These are phyloP conservation scores for Drosophila bifasciata DNA, from an alignment of 1,140 invertebrate species.

Conservation along the genomic window DNA sequence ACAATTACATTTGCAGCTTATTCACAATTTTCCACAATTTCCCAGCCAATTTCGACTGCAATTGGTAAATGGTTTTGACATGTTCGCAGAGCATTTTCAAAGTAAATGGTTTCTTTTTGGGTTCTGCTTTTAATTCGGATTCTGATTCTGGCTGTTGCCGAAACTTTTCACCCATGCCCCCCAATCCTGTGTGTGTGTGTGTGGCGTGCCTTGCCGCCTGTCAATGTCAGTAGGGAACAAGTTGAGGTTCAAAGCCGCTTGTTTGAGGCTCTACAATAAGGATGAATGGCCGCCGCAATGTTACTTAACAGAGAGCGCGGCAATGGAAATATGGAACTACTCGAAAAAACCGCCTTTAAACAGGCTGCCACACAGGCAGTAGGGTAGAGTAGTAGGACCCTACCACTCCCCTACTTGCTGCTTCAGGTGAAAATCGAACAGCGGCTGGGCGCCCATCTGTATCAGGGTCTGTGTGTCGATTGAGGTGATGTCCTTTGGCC, in stretches of 20 bases:
- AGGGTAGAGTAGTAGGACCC: too few species aligned
- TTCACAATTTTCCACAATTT: too few species aligned
- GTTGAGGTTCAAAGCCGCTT: background rate
- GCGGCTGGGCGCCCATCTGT: too few species aligned
- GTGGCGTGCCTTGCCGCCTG: background rate
- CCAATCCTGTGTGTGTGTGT: background rate
- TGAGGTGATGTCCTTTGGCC: background rate
- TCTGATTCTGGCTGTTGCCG: slow-evolving; percentile 11
- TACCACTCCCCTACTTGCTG: too few species aligned
- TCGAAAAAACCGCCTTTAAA: too few species aligned
- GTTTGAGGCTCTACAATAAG: too few species aligned
- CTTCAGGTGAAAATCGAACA: too few species aligned
- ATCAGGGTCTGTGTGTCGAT: too few species aligned
- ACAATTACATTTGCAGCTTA: slow-evolving; percentile 47
- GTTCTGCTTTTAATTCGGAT: slow-evolving; percentile 3
- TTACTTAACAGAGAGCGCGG: too few species aligned
- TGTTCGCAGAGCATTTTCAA: slow-evolving; percentile 40
- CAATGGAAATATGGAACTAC: too few species aligned
- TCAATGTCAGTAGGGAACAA: slow-evolving; percentile 24
- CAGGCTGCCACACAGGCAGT: too few species aligned
- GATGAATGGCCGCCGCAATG: too few species aligned
- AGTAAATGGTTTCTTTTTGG: slow-evolving; percentile 31
- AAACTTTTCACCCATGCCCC: slow-evolving; percentile 12
- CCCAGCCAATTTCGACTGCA: background rate
- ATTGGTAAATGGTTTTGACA: slow-evolving; percentile 43